These are phyloP conservation scores for Chlamydotis undulata DNA, from an alignment of 2,113 vertebrate species.

Conservation along the genomic window DNA sequence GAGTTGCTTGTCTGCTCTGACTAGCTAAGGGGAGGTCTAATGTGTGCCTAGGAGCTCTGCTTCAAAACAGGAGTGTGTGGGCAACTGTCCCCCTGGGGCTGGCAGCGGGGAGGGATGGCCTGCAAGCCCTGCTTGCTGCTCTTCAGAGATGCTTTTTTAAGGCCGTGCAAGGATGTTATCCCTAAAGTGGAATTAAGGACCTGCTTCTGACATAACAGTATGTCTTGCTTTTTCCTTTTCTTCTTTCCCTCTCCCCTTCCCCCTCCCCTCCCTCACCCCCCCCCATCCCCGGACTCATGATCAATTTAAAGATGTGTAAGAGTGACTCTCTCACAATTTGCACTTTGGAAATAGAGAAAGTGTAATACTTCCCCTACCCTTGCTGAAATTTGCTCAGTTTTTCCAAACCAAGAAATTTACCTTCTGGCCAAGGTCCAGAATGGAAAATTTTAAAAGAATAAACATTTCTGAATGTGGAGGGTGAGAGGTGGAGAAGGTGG, in stretches of 20 bases:
- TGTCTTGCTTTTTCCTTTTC: not conserved
- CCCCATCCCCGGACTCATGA: not conserved
- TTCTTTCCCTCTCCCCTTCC: not conserved
- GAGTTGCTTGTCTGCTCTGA: not conserved
- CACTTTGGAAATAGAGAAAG: not conserved
- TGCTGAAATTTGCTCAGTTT: not conserved
- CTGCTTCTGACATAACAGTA: not conserved
- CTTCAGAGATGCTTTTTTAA: not conserved
- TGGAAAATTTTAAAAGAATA: not conserved
- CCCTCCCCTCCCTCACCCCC: no score
- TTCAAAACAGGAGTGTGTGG: fast-evolving
- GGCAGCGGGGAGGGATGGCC: not conserved
- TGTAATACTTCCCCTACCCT: not conserved
- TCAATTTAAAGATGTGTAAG: not conserved
- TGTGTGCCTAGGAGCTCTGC: not conserved
- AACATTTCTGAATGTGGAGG: not conserved
- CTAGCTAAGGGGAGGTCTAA: not conserved
- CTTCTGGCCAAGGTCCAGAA: not conserved
- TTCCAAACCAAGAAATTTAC: slow-evolving; percentile 21
- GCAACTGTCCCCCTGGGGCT: not conserved
- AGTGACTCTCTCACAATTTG: not conserved
- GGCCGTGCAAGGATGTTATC: not conserved
- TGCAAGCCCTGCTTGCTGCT: fast-evolving
- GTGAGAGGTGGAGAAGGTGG: not conserved
- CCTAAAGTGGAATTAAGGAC: not conserved